Conservation (phyloP, 1,140 invertebrate genomes). For the Drosophila asahinai region DNA sequence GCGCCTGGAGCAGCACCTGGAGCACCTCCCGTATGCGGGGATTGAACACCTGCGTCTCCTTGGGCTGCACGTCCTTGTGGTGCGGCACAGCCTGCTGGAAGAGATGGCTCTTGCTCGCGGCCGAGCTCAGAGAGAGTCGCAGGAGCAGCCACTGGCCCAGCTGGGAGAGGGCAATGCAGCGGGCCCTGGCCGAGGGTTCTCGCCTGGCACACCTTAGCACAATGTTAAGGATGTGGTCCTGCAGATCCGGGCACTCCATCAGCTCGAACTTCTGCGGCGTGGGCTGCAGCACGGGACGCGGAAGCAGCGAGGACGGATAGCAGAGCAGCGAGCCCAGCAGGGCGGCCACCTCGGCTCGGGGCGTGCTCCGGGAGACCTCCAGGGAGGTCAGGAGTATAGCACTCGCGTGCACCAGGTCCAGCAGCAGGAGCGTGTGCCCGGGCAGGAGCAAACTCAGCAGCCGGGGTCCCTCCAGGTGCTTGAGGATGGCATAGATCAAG, state of each 20-base stretch:
- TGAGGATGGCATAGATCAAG: slow-evolving; percentile 87
- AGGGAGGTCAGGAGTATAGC: slow-evolving; percentile 93
- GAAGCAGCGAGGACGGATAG: slow-evolving; percentile 91
- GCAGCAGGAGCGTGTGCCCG: slow-evolving; percentile 93
- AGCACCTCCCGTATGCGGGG: slow-evolving; percentile 93
- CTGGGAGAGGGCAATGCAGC: slow-evolving; percentile 95
- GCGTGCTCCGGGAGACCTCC: slow-evolving; percentile 90
- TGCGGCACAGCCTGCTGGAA: slow-evolving; percentile 80
- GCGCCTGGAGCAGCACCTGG: slow-evolving; percentile 93
- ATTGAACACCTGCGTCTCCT: slow-evolving; percentile 85
- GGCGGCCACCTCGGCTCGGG: slow-evolving; percentile 95
- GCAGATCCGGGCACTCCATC: slow-evolving; percentile 85
- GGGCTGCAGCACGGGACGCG: slow-evolving; percentile 94
- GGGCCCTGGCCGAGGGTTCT: slow-evolving; percentile 94
- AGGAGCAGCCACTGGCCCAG: slow-evolving; percentile 94
- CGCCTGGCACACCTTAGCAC: slow-evolving; percentile 93
- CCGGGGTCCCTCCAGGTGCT: slow-evolving; percentile 90
- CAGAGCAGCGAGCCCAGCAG: slow-evolving; percentile 94
- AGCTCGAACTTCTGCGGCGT: slow-evolving; percentile 87
- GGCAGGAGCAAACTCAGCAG: slow-evolving; percentile 95
- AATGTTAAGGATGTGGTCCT: slow-evolving; percentile 96
- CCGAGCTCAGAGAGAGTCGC: slow-evolving; percentile 87
- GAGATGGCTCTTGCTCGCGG: slow-evolving; percentile 3
- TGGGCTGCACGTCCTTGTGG: slow-evolving; percentile 65
- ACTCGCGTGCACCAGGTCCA: slow-evolving; percentile 96